phyloP scores from a whole-genome alignment of 2,797 vertebrate species.

The Corythornis leucogaster region DNA sequence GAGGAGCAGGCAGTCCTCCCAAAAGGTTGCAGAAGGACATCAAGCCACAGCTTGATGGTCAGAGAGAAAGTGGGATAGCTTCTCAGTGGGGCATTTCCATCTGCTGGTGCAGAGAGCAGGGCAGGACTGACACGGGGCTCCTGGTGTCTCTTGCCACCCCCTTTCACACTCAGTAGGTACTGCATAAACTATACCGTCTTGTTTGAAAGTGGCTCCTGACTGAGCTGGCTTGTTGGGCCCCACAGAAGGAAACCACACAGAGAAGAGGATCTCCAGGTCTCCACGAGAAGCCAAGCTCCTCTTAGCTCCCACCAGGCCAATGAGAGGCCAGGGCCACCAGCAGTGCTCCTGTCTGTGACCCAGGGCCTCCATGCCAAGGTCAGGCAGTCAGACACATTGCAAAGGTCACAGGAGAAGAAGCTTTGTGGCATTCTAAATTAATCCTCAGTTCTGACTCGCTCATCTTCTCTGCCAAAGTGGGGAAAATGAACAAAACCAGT shows the following conservation, averaged over 20 bases:
- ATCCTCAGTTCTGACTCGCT: neutral
- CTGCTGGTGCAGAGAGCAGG: accelerated
- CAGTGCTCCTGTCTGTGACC: neutral
- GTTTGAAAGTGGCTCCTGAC: neutral
- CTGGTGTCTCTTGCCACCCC: neutral
- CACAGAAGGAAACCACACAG: neutral
- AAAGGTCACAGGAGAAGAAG: neutral
- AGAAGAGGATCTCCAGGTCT: neutral
- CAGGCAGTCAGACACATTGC: neutral
- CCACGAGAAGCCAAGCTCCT: neutral
- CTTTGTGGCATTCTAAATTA: neutral
- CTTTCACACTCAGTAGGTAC: neutral
- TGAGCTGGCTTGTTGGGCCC: neutral
- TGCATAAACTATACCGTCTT: neutral
- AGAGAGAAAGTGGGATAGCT: neutral
- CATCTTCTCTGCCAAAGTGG: neutral
- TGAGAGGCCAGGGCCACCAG: neutral
- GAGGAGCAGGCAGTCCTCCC: neutral
- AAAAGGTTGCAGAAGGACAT: neutral
- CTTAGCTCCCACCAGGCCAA: neutral
- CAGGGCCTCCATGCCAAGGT: neutral
- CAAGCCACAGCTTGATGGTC: accelerated
- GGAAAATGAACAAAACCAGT: neutral
- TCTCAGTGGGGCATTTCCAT: neutral
- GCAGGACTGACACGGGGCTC: neutral